Percentiles rank a stretch among this genome's conserved stretches.
Conservation (phyloP, 1,140 invertebrate genomes). For the Polyergus mexicanus region DNA sequence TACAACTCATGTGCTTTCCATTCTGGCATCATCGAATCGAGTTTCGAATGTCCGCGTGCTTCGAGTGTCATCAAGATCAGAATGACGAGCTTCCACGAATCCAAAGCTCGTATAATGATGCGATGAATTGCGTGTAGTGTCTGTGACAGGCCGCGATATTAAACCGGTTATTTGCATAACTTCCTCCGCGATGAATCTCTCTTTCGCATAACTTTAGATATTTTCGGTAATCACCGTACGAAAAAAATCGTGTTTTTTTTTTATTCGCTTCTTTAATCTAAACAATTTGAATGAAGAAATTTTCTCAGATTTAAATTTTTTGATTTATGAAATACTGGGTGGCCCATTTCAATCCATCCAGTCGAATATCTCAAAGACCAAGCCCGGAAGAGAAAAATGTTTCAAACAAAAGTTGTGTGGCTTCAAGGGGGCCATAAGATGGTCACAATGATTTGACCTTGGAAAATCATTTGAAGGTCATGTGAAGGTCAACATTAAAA, state of each 20-base stretch:
- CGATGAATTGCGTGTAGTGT: constrained; percentile 11
- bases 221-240: not conserved
- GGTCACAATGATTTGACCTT: too few species aligned
- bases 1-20: constrained; percentile 35
- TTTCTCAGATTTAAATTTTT: not conserved
- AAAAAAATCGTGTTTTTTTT: not conserved
- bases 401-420: too few species aligned
- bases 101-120: constrained; percentile 5
- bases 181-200: not conserved
- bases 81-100: constrained; percentile 27
- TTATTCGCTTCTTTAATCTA: not conserved
- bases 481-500: too few species aligned
- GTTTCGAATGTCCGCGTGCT: not conserved
- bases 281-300: not conserved
- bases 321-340: not conserved
- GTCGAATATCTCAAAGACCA: too few species aligned
- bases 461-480: too few species aligned
- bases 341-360: too few species aligned
- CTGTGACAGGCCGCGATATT: not conserved
- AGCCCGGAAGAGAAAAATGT: too few species aligned
- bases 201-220: not conserved
- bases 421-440: too few species aligned
- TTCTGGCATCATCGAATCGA: constrained; percentile 8
- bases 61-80: constrained; percentile 14
- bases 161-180: constrained; percentile 2